These are phyloP conservation scores for Silvanus unidentatus DNA, from an alignment of 2,888 invertebrate genomes.

Conservation along the genomic window DNA sequence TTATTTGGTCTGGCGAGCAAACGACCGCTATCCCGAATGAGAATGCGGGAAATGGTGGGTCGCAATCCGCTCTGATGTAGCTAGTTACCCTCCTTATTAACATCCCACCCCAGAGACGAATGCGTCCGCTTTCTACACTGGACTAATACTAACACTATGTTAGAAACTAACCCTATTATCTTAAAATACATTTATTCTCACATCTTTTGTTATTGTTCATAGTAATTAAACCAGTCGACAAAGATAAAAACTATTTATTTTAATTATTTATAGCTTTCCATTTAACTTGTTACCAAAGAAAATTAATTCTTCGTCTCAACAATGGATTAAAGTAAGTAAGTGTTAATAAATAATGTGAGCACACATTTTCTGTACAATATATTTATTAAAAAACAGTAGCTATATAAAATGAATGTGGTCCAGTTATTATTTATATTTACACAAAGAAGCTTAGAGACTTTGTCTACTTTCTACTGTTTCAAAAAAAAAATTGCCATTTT, in stretches of 20 bases:
- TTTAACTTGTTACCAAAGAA: no score
- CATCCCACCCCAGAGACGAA: constrained; percentile 20
- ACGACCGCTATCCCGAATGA: constrained; percentile 19
- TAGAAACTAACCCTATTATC: constrained; percentile 14
- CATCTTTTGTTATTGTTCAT: constrained; percentile 16
- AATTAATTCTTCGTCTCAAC: no score
- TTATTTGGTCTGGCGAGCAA: constrained; percentile 20
- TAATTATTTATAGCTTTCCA: neutral
- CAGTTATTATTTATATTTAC: no score
- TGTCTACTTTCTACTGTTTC: no score
- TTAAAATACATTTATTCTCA: constrained; percentile 16
- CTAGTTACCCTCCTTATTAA: constrained; percentile 22
- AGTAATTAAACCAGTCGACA: constrained; percentile 6
- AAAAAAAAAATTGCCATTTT: no score
- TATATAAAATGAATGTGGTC: no score
- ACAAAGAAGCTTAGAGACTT: no score
- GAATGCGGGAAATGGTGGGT: constrained; percentile 19
- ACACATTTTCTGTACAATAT: no score
- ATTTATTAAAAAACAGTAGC: no score
- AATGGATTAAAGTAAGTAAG: no score
- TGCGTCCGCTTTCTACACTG: constrained; percentile 12
- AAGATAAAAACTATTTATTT: neutral
- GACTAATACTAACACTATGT: constrained; percentile 12
- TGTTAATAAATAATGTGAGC: no score
- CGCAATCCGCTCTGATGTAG: constrained; percentile 17